Conservation (phyloP, 2,888 invertebrate species). For the Caenorhabditis sulstoni region DNA sequence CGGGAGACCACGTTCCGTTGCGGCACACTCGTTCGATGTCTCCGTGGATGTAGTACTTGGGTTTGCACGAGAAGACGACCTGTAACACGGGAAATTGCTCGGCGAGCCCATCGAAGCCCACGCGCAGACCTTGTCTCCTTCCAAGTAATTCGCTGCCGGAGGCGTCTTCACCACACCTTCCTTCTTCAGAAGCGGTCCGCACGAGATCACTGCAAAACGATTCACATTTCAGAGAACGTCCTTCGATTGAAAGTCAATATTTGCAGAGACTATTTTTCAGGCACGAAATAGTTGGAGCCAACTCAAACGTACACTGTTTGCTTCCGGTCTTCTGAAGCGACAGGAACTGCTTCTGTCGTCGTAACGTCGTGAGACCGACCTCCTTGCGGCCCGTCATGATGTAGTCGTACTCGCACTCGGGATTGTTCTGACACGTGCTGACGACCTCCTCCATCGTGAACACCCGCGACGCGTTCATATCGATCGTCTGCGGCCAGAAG, state of each 20-base stretch:
- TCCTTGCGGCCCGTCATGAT: slow-evolving; percentile 71
- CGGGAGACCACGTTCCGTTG: slow-evolving; percentile 74
- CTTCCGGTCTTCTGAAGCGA: slow-evolving; percentile 62
- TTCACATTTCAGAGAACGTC: no score
- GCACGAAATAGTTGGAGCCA: no score
- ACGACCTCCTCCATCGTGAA: slow-evolving; percentile 72
- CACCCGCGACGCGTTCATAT: slow-evolving; percentile 70
- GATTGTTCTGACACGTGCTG: slow-evolving; percentile 66
- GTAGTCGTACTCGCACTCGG: slow-evolving; percentile 73
- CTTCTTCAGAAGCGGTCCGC: slow-evolving; percentile 73
- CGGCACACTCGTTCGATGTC: slow-evolving; percentile 67
- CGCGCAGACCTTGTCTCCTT: slow-evolving; percentile 65
- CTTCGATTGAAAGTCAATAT: no score
- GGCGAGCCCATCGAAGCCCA: no score
- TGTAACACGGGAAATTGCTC: neutral
- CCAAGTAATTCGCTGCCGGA: slow-evolving; percentile 71
- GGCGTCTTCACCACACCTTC: slow-evolving; percentile 74
- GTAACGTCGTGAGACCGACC: slow-evolving; percentile 63
- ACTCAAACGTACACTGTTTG: slow-evolving; percentile 65
- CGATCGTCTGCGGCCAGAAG: slow-evolving; percentile 68
- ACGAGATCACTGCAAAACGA: slow-evolving; percentile 68
- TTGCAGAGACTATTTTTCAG: no score
- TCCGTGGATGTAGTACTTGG: slow-evolving; percentile 75
- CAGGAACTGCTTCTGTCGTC: slow-evolving; percentile 64
- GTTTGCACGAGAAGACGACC: slow-evolving; percentile 71